Conservation (phyloP, 2,113 vertebrate genomes). For the Pachycephala philippinensis region DNA sequence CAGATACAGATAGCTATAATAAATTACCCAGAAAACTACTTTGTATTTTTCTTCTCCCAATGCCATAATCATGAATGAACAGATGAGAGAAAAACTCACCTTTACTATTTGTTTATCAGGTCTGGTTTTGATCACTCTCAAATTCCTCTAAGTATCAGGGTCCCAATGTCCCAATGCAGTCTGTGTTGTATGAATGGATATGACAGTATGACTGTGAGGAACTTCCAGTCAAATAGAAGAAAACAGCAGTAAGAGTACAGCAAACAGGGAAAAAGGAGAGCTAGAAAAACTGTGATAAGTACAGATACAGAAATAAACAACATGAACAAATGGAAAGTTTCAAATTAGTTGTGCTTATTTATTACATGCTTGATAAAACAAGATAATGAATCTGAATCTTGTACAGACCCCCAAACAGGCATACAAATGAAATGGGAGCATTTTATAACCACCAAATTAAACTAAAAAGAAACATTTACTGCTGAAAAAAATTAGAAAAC, state of each 20-base stretch:
- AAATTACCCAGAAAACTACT: neutral
- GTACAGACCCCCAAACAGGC: neutral
- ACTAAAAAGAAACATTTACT: neutral
- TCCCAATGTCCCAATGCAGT: neutral
- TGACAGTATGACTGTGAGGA: neutral
- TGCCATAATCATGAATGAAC: neutral
- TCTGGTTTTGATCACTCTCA: neutral
- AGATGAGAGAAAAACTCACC: neutral
- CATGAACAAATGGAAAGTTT: neutral
- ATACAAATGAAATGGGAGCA: neutral
- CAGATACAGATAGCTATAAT: neutral
- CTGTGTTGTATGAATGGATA: neutral
- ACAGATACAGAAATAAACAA: neutral
- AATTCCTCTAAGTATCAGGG: neutral
- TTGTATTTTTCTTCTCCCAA: neutral
- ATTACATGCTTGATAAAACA: conserved; percentile 1
- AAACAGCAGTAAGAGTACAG: neutral
- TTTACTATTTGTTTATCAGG: neutral
- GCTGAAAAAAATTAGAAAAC: neutral
- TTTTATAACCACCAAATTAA: neutral
- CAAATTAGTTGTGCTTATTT: neutral
- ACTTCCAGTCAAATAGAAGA: neutral
- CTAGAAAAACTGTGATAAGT: neutral
- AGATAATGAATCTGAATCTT: neutral
- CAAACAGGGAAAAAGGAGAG: neutral